Evolutionary conservation across 2,888 invertebrate genomes (phyloP).

Genomic region (Scrobipalpa costella): DNA sequence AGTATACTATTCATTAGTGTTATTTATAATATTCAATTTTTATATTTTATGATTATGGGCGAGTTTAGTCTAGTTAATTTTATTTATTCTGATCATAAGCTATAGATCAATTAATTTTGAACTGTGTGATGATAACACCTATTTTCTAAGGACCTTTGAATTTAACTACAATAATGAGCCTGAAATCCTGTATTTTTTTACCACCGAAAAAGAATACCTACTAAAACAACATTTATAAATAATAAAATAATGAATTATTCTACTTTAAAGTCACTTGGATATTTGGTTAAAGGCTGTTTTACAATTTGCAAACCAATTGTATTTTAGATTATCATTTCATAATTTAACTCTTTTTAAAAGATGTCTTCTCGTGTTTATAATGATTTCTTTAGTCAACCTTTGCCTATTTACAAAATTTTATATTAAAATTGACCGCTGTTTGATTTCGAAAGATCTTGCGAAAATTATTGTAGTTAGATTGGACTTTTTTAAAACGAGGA

Average conservation of each 20-base stretch:
- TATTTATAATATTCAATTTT: no score
- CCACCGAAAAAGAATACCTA: not conserved
- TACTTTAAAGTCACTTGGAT: constrained; percentile 2
- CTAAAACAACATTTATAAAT: constrained; percentile 1
- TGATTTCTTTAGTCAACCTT: no score
- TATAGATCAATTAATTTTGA: not conserved
- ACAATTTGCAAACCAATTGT: not conserved
- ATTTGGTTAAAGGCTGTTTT: not conserved
- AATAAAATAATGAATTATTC: not conserved
- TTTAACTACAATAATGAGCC: not conserved
- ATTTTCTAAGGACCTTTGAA: constrained; percentile 1
- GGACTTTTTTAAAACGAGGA: no score
- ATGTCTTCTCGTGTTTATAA: no score
- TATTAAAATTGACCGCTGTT: no score
- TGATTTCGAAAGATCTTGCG: no score
- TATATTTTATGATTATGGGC: not conserved
- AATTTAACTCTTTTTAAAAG: no score
- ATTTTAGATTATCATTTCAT: not conserved
- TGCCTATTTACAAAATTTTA: no score
- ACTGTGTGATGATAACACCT: constrained; percentile 13
- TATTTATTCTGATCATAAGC: not conserved
- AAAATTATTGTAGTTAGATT: no score
- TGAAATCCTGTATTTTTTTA: not conserved
- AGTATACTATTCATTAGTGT: not conserved
- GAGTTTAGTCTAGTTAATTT: not conserved